A percentile compares a stretch with the other conserved stretches of the same genome.
Evolutionary conservation across 2,888 invertebrate species (phyloP).

Genomic region (Acrobeloides nanus): DNA sequence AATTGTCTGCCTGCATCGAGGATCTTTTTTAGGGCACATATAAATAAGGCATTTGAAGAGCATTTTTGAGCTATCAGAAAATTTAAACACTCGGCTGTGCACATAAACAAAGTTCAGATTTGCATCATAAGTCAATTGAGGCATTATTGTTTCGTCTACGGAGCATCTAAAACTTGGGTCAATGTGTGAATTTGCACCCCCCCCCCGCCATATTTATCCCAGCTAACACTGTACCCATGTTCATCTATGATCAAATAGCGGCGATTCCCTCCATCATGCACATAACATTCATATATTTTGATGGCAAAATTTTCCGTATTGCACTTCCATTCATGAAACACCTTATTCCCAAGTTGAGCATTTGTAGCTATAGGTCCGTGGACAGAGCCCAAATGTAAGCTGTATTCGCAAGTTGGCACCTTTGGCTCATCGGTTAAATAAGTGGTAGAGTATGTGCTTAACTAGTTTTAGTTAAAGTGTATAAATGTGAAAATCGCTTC

Average conservation of each 20-base stretch:
- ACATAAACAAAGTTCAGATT: conserved; percentile 19
- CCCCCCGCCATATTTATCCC: too few relatives aligned
- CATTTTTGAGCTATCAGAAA: conserved; percentile 36
- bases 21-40: conserved; percentile 35
- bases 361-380: conserved; percentile 17
- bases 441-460: conserved; percentile 15
- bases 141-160: conserved; percentile 21
- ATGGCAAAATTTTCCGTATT: conserved; percentile 16
- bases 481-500: conserved; percentile 1
- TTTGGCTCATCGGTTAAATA: conserved; percentile 22
- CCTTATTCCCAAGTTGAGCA: conserved; percentile 17
- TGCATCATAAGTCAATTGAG: conserved; percentile 22
- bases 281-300: conserved; percentile 30
- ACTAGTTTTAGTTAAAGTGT: too few relatives aligned
- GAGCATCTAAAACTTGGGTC: conserved; percentile 20
- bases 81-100: conserved; percentile 29
- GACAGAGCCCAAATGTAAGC: conserved; percentile 15
- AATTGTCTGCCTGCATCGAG: conserved; percentile 26
- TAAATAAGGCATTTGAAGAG: conserved; percentile 46
- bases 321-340: conserved; percentile 25
- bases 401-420: conserved; percentile 17
- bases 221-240: conserved; percentile 18
- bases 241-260: conserved; percentile 23
- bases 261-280: conserved; percentile 22
- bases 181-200: too few relatives aligned